These are phyloP conservation scores for Tridacna gigas DNA, from an alignment of 2,888 invertebrate genomes.

Conservation along the genomic window DNA sequence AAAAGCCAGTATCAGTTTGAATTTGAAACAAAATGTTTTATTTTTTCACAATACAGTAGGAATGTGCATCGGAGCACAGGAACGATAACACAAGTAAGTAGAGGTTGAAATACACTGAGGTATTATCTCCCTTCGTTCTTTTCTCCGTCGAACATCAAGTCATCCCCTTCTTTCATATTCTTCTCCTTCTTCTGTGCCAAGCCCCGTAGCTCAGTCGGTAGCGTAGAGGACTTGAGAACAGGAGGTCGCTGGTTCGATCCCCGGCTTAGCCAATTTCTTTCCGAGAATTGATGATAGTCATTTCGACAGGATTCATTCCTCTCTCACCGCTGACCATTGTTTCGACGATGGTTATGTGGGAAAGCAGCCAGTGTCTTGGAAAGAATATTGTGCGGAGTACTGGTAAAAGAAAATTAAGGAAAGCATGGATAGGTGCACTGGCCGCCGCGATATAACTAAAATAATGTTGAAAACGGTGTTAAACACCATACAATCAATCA, in stretches of 20 bases:
- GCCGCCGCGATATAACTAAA: neutral
- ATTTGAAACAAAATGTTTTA: too few relatives aligned
- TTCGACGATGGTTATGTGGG: neutral
- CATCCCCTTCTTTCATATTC: too few relatives aligned
- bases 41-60: too few relatives aligned
- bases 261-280: neutral
- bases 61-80: too few relatives aligned
- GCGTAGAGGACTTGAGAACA: neutral
- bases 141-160: too few relatives aligned
- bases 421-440: neutral
- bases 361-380: neutral
- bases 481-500: neutral
- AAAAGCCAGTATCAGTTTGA: too few relatives aligned
- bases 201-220: constrained; percentile 1
- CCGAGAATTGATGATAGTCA: neutral
- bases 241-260: neutral
- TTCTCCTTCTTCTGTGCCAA: neutral
- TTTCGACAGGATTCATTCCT: neutral
- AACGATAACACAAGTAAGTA: too few relatives aligned
- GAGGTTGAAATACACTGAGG: too few relatives aligned
- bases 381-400: neutral
- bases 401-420: neutral
- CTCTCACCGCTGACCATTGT: neutral
- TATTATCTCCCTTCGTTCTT: too few relatives aligned
- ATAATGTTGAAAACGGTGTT: neutral